Evolutionary conservation across 2,113 vertebrate species (phyloP).

Genomic region (Chloropsis hardwickii): DNA sequence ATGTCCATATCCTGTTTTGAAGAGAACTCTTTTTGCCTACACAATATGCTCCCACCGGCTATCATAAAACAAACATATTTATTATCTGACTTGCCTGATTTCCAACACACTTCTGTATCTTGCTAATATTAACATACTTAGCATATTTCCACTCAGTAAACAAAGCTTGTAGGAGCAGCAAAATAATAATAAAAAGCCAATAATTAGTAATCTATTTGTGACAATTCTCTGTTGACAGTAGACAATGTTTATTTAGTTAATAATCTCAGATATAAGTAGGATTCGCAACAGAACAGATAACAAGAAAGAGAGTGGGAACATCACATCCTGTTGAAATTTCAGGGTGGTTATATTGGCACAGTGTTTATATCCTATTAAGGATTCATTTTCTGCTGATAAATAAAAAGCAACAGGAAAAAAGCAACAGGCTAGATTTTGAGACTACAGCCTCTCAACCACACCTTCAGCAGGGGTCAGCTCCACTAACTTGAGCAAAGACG

Average conservation of each 20-base stretch:
- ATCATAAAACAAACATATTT: slow-evolving; percentile 18
- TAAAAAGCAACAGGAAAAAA: neutral
- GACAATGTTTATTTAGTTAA: neutral
- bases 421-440: neutral
- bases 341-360: neutral
- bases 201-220: neutral
- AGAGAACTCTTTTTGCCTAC: neutral
- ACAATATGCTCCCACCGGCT: neutral
- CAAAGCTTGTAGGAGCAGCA: neutral
- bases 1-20: neutral
- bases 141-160: neutral
- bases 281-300: neutral
- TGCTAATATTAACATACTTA: neutral
- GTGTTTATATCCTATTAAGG: neutral
- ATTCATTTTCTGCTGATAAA: neutral
- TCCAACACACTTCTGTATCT: neutral
- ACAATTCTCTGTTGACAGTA: neutral
- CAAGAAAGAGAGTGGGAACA: neutral
- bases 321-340: neutral
- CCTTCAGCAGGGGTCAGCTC: neutral
- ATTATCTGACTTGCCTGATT: neutral
- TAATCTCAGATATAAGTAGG: neutral
- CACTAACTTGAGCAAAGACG: neutral
- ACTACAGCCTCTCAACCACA: neutral
- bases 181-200: neutral